Evolutionary conservation across 2,113 vertebrate genomes (phyloP), one percentile per base, ranked within the genome.

Genomic region (Chinchilla lanigera): DNA sequence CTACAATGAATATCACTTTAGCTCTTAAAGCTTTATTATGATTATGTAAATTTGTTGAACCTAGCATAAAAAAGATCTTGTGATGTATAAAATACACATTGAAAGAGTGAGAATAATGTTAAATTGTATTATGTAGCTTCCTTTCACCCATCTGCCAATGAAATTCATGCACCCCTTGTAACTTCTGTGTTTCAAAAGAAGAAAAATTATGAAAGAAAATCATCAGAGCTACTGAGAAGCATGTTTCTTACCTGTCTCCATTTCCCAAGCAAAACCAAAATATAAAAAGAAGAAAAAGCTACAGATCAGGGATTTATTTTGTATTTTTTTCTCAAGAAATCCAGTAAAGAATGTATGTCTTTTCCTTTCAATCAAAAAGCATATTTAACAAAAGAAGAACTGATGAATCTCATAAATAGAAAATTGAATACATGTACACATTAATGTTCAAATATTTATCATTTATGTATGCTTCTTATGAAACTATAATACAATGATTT

Each of bases 351-450:
- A 1, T 92, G 1, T 58, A 52, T 24, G 7, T 44, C 54, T 38
- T 16, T 83, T 35, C 41, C 9, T 73, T 89, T 92, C 38, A 89
- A 52, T 89, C 20, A 52, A 84, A 92, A 80, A 91, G 26, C 82
- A 65, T 88, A 84, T 84, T 71, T 75, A 95, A 60, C 13, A 44
- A 90, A 90, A 95, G 33, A 77, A 83, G n/a, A 71, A 60, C 50
- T 87, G 26, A 41, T 63, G 38, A 44, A 38, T 20, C 12, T 61
- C 81, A 89, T 92, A 81, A 75, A 90, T 58, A 60, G 35, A 71
- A 65, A 85, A 82, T 90, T 83, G 78, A 87, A 50, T 47, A 60
- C 9, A 75, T 63, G 6, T 73, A n/a, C 35, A 69, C 67, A 69
- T 38, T 71, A 71, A 71, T 71, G 69, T 71, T 38, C 67, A 38